Conservation (phyloP, 1,140 invertebrate species). For the Scaptodrosophila lebanonensis region DNA sequence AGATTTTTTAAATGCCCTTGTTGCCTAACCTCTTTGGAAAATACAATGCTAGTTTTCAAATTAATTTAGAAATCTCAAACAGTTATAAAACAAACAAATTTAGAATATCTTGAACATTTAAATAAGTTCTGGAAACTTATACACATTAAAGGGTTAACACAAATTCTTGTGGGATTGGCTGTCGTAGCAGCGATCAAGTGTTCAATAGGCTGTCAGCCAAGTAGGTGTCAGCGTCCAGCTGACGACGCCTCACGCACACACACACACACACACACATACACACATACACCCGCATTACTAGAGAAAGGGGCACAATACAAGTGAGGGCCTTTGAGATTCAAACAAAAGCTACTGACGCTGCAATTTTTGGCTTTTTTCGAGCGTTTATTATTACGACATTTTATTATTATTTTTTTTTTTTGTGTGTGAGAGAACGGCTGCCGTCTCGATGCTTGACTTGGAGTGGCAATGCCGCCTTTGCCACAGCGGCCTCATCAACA, state of each 20-base stretch:
- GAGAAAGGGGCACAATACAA: too few species aligned
- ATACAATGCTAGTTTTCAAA: too few species aligned
- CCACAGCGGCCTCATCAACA: slow-evolving; percentile 38
- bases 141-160: slow-evolving; percentile 7
- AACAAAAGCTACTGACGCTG: slow-evolving; percentile 73
- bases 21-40: too few species aligned
- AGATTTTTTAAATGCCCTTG: too few species aligned
- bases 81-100: too few species aligned
- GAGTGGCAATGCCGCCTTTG: slow-evolving; percentile 37
- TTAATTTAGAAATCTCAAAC: too few species aligned
- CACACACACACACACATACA: slow-evolving; percentile 5
- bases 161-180: too few species aligned
- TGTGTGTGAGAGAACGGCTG: background rate
- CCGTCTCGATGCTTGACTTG: slow-evolving; percentile 35
- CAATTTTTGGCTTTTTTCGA: slow-evolving; percentile 73
- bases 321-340: too few species aligned
- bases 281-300: too few species aligned
- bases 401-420: slow-evolving; percentile 39
- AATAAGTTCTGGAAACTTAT: too few species aligned
- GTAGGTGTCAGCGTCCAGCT: background rate
- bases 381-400: slow-evolving; percentile 70
- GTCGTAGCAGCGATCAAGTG: slow-evolving; percentile 20
- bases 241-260: background rate
- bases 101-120: too few species aligned
- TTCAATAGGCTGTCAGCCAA: slow-evolving; percentile 26